phyloP scores from a whole-genome alignment of 2,113 vertebrate genomes.

The Catagonus wagneri region DNA sequence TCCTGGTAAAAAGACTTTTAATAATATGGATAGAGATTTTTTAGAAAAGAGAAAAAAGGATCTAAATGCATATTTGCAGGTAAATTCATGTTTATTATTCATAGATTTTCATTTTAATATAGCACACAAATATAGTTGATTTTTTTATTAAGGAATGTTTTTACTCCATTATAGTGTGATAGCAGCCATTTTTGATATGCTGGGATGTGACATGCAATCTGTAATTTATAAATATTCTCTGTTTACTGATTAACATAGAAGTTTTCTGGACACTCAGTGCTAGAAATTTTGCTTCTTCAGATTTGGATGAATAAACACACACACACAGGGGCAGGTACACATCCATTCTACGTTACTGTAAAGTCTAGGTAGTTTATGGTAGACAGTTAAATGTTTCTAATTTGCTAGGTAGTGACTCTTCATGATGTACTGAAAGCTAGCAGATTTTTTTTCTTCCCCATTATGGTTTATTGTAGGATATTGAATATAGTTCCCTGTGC shows the following conservation, averaged over 20 bases:
- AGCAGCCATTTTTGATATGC: neutral
- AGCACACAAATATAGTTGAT: neutral
- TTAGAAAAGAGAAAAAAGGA: slow-evolving; percentile 98
- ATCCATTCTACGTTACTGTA: neutral
- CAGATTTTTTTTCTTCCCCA: neutral
- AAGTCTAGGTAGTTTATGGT: neutral
- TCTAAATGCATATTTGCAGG: slow-evolving; percentile 97
- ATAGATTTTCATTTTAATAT: neutral
- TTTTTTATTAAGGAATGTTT: slow-evolving; percentile 6
- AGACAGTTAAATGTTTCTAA: neutral
- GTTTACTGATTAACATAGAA: slow-evolving; percentile 8
- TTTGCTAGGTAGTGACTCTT: neutral
- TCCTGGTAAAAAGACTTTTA: slow-evolving; percentile 99
- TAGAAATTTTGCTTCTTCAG: neutral
- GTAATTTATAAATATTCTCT: slow-evolving; percentile 31
- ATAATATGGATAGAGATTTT: slow-evolving; percentile 99
- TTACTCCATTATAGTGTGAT: neutral
- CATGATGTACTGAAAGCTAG: neutral
- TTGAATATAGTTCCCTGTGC: no score
- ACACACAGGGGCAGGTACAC: neutral
- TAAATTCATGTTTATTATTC: slow-evolving; percentile 80
- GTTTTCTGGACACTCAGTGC: neutral
- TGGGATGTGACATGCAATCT: neutral
- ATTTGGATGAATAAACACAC: neutral
- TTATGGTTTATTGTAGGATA: no score